These are phyloP conservation scores for Chondrosia reniformis DNA, from an alignment of 37 sponge, comb jelly and placozoan genomes.

Conservation along the genomic window DNA sequence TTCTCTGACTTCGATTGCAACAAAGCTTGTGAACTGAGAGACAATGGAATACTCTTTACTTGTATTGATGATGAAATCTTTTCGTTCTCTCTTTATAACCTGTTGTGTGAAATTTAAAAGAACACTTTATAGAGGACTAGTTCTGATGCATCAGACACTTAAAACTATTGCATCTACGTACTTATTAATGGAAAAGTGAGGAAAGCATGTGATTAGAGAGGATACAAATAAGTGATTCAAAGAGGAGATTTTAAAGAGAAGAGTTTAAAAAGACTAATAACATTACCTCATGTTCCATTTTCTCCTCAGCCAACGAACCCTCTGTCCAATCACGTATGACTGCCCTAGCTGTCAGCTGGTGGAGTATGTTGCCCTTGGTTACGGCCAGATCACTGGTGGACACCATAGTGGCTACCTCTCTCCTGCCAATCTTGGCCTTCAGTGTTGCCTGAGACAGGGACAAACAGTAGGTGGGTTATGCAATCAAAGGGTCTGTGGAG, in stretches of 20 bases:
- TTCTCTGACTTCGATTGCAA: conserved; percentile 93
- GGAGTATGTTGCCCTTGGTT: conserved; percentile 77
- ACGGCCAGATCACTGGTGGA: conserved; percentile 80
- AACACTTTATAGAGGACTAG: too few relatives aligned
- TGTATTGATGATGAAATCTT: conserved; percentile 83
- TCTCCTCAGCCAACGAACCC: conserved; percentile 75
- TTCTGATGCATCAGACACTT: too few relatives aligned
- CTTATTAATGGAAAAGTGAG: too few relatives aligned
- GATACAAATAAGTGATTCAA: too few relatives aligned
- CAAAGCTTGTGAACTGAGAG: conserved; percentile 98
- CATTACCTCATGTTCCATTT: conserved; percentile 73
- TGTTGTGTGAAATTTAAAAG: conserved; percentile 25
- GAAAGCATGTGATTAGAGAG: too few relatives aligned
- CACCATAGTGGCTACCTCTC: conserved; percentile 83
- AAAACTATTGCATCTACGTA: too few relatives aligned
- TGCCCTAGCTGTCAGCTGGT: conserved; percentile 94
- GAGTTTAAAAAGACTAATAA: too few relatives aligned
- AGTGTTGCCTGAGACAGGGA: conserved; percentile 61
- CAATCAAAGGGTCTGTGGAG: too few relatives aligned
- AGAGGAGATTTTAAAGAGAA: too few relatives aligned
- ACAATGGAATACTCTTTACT: conserved; percentile 93
- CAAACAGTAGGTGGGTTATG: not conserved
- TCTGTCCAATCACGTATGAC: conserved; percentile 93
- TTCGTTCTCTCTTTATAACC: conserved; percentile 77
- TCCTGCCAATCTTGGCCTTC: conserved; percentile 87